Conservation (phyloP, 1,140 invertebrate genomes). For the Pseudobourletiella spinata region DNA sequence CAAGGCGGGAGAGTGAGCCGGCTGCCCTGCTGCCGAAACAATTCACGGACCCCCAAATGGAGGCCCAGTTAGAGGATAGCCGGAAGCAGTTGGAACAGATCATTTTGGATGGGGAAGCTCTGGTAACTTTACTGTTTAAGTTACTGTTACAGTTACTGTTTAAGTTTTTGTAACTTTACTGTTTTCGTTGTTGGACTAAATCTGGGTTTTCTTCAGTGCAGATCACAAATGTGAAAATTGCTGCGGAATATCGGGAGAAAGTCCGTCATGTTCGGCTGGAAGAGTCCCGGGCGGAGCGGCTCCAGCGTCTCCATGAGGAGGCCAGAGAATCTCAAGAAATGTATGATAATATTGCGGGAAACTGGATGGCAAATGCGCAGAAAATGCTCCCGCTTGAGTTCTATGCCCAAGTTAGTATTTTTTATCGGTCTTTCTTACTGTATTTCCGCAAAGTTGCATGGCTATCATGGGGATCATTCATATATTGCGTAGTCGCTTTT, state of each 20-base stretch:
- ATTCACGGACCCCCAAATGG: slow-evolving; percentile 3
- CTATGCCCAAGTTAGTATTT: slow-evolving; percentile 17
- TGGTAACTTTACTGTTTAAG: slow-evolving; percentile 11
- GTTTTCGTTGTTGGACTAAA: too few relatives aligned
- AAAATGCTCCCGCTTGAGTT: slow-evolving; percentile 31
- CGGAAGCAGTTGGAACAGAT: slow-evolving; percentile 27
- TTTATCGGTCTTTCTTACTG: too few relatives aligned
- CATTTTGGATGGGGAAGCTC: slow-evolving; percentile 25
- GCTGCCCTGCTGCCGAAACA: too few relatives aligned
- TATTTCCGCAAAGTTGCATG: too few relatives aligned
- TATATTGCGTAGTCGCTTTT: too few relatives aligned
- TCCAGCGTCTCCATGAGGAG: slow-evolving; percentile 18
- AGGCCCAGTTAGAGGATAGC: slow-evolving; percentile 25
- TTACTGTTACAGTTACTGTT: too few relatives aligned
- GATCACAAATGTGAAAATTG: slow-evolving; percentile 34
- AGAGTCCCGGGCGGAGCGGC: slow-evolving; percentile 11
- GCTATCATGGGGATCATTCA: too few relatives aligned
- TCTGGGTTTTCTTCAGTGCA: too few relatives aligned
- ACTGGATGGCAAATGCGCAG: slow-evolving; percentile 26
- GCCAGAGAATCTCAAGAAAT: slow-evolving; percentile 23
- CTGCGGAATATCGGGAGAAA: slow-evolving; percentile 31
- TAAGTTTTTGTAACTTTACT: too few relatives aligned
- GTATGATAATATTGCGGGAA: slow-evolving; percentile 20
- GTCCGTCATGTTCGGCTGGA: slow-evolving; percentile 10
- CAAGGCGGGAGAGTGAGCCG: too few relatives aligned